Base-by-base conservation (phyloP, 2,797 vertebrate species). In the Hoplostethus atlanticus region DNA sequence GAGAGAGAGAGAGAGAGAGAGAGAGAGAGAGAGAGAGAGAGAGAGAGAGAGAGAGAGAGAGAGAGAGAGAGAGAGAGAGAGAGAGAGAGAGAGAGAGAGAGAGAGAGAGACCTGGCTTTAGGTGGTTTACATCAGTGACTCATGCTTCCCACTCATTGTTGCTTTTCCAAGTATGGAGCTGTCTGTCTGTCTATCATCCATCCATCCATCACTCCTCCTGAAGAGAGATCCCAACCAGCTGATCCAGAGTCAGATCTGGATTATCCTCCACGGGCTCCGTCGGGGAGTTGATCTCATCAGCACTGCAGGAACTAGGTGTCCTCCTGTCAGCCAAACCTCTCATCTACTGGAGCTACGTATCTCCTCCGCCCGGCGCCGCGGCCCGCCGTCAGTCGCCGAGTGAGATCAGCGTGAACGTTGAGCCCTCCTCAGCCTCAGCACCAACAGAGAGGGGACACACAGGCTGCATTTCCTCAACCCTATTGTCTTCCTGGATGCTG, bases 401-500 rank as follows among this genome's bases (percentile, higher is more conserved):
- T 61, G 75, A 79, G 79, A 90, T 86, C 87, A 86, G 70, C 65
- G 42, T 72, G 84, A 84, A 90, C 71, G 79, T 74, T 64, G 50
- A 72, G 62, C 71, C 52, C 17, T 58, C 63, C 55, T 34, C 75
- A 68, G 80, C 76, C 76, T 63, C 0, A 42, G 40, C 64, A 67
- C 64, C 68, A 77, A 73, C 44, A 30, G 53, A 17, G 12, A 51
- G 54, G 34, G 52, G 56, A 67, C 64, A 52, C 75, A 60, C 51
- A 11, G 36, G 57, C 74, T 66, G 59, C 71, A 74, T 83, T 79
- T 69, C 71, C 67, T 73, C 67, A 56, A 67, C 17, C 1, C 34
- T 1, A 87, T 88, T 92, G 85, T 91, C 73, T 80, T 75, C n/a
- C 61, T 25, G 84, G 73, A 81, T 75, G 76, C 85, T 91, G 90